phyloP scores from a whole-genome alignment of 2,888 invertebrate species.

The Calliopum simillimum region DNA sequence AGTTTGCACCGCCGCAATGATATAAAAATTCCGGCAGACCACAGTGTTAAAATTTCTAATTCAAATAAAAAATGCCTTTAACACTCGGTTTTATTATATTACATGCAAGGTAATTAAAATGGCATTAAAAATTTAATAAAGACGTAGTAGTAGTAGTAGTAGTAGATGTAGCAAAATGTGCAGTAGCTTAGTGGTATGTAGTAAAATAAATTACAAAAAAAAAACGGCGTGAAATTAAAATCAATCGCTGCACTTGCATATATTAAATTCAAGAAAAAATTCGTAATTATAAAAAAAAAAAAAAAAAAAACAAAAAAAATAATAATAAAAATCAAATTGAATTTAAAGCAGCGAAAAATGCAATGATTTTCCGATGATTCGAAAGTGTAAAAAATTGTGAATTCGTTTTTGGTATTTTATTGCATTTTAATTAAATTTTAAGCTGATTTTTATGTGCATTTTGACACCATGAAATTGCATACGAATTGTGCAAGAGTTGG shows the following conservation, averaged over 20 bases:
- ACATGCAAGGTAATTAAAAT: conserved; percentile 18
- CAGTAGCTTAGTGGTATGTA: too few species aligned
- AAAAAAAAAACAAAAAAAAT: too few species aligned
- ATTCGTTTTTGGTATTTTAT: neutral
- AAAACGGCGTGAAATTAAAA: neutral
- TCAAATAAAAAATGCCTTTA: conserved; percentile 8
- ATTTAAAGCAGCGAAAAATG: neutral
- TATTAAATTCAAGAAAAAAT: too few species aligned
- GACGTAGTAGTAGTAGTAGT: neutral
- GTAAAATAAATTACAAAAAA: too few species aligned
- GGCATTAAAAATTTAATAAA: conserved; percentile 2
- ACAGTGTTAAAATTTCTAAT: conserved; percentile 17
- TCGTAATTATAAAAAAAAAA: too few species aligned
- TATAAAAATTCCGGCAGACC: conserved; percentile 5
- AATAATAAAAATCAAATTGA: too few species aligned
- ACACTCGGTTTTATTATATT: conserved; percentile 2
- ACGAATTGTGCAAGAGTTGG: too few species aligned
- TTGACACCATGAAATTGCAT: conserved; percentile 23
- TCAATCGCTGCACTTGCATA: conserved; percentile 3
- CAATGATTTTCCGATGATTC: neutral
- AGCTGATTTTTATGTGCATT: conserved; percentile 7
- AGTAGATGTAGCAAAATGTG: neutral
- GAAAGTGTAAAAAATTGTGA: conserved; percentile 29
- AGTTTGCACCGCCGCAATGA: neutral
- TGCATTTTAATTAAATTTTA: neutral